Percentiles rank a stretch among this genome's conserved stretches.
phyloP scores from a whole-genome alignment of 2,113 vertebrate species.

The Pao palembangensis region DNA sequence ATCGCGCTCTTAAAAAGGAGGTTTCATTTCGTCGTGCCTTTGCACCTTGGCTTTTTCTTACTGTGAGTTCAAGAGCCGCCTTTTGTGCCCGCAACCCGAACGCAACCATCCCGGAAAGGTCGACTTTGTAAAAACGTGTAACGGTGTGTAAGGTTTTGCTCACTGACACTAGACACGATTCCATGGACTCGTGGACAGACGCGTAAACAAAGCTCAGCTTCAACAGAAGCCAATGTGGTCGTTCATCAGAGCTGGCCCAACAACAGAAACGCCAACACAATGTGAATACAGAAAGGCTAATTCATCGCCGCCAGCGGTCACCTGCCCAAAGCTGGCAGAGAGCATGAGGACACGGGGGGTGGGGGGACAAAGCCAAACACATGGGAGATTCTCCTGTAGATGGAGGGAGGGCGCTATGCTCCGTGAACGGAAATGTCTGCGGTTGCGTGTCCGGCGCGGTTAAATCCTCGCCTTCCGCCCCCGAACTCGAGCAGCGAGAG shows the following conservation, averaged over 20 bases:
- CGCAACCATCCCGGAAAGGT: too few species aligned
- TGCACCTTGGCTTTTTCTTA: conserved; percentile 4
- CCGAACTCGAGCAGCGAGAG: background rate
- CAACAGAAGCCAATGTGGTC: conserved; percentile 25
- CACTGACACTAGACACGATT: background rate
- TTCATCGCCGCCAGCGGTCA: conserved; percentile 41
- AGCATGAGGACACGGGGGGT: conserved; percentile 13
- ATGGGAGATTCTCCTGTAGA: conserved; percentile 26
- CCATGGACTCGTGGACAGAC: conserved; percentile 9
- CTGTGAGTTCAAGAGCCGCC: background rate
- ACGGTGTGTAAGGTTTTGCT: too few species aligned
- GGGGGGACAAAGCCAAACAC: conserved; percentile 33
- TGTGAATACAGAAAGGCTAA: conserved; percentile 45
- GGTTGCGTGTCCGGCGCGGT: background rate
- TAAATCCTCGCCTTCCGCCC: background rate
- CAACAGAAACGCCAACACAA: conserved; percentile 55
- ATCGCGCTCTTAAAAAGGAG: conserved; percentile 15
- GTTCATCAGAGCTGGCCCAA: conserved; percentile 54
- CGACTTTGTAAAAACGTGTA: too few species aligned
- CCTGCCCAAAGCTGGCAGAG: conserved; percentile 30
- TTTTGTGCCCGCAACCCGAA: conserved; percentile 1
- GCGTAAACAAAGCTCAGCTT: conserved; percentile 28
- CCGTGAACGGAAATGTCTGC: background rate
- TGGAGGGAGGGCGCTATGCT: conserved; percentile 1
- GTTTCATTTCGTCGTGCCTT: conserved; percentile 6